Evolutionary conservation across 2,797 vertebrate genomes (phyloP).

Genomic region (Ptychobarbus kaznakovi): DNA sequence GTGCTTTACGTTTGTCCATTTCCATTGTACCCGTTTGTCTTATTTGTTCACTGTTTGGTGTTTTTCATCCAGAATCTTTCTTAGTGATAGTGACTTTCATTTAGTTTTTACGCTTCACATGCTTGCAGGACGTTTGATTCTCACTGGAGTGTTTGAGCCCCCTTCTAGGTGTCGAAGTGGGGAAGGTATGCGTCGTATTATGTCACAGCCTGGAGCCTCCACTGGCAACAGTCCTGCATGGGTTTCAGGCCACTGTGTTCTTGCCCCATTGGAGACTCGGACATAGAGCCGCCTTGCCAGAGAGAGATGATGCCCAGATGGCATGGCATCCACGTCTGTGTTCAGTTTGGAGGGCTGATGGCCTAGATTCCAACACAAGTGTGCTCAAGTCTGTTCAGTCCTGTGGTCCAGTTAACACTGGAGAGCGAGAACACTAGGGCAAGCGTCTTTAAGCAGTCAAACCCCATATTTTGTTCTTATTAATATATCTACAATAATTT

Average conservation of each 20-base stretch:
- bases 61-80: neutral
- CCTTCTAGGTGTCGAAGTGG: conserved; percentile 6
- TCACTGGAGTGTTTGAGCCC: neutral
- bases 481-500: neutral
- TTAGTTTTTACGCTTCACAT: neutral
- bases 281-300: conserved; percentile 19
- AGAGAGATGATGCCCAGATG: conserved; percentile 31
- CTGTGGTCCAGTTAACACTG: conserved; percentile 19
- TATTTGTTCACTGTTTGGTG: neutral
- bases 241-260: conserved; percentile 43
- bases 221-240: neutral
- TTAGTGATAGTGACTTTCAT: neutral
- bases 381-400: conserved; percentile 25
- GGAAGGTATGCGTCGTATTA: neutral
- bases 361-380: conserved; percentile 36
- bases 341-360: conserved; percentile 38
- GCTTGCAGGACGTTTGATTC: neutral
- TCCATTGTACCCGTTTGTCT: neutral
- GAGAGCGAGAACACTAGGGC: neutral
- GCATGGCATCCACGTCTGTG: conserved; percentile 30
- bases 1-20: neutral
- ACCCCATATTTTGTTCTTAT: no score
- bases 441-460: neutral
- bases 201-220: conserved; percentile 17
- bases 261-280: neutral